Conservation (phyloP, 2,113 vertebrate species). For the Gyps fulvus region DNA sequence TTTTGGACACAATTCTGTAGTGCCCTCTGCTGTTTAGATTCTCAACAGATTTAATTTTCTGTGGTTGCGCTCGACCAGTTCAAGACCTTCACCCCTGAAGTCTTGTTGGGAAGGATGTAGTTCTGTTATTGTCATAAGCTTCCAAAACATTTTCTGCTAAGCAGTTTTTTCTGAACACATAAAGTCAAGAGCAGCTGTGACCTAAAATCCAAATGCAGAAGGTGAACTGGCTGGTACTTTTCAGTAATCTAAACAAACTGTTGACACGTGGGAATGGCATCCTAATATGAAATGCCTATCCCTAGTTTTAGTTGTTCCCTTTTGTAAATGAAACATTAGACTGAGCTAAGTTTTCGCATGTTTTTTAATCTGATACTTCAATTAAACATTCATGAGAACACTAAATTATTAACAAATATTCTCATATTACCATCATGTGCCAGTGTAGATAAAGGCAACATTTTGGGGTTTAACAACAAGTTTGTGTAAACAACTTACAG, state of each 20-base stretch:
- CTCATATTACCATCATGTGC: constrained; percentile 56
- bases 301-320: not conserved
- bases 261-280: not conserved
- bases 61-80: not conserved
- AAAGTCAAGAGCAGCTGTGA: not conserved
- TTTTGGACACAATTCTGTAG: not conserved
- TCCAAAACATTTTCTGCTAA: not conserved
- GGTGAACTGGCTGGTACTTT: not conserved
- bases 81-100: not conserved
- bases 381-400: constrained; percentile 72
- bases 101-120: not conserved
- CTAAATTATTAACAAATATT: constrained; percentile 75
- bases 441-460: not conserved
- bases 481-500: not conserved
- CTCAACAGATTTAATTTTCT: not conserved
- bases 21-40: not conserved
- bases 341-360: constrained; percentile 39
- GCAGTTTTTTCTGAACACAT: not conserved
- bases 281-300: not conserved
- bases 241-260: not conserved
- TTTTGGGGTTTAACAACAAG: not conserved
- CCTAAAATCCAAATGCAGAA: not conserved
- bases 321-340: constrained; percentile 52
- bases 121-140: not conserved
- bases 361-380: constrained; percentile 70